Conservation (phyloP, 2,888 invertebrate species). For the Phlogophora meticulosa region DNA sequence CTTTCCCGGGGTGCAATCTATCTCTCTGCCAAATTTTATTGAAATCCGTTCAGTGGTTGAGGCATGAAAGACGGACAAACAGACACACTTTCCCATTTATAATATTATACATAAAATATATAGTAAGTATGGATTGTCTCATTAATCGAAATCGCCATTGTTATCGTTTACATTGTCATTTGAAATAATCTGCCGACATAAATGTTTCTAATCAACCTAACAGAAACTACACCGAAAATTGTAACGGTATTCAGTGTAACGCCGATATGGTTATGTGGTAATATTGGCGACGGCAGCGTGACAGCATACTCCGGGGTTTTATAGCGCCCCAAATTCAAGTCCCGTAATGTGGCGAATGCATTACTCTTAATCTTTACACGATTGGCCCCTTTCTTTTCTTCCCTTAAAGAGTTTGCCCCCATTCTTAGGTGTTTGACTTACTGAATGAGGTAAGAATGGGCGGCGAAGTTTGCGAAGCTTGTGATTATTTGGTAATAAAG, state of each 20-base stretch:
- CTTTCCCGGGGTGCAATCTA: too few species aligned
- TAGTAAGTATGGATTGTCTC: too few species aligned
- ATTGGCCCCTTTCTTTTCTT: conserved; percentile 52
- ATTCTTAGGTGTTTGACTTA: conserved; percentile 36
- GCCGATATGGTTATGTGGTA: conserved; percentile 38
- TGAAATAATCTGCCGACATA: neutral
- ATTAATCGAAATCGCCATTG: too few species aligned
- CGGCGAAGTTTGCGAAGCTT: neutral
- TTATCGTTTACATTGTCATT: too few species aligned
- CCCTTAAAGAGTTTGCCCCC: conserved; percentile 30
- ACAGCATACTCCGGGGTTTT: conserved; percentile 61
- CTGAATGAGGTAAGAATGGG: neutral
- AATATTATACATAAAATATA: too few species aligned
- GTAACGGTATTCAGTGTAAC: conserved; percentile 16
- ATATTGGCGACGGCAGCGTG: conserved; percentile 50
- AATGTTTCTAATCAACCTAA: conserved; percentile 1
- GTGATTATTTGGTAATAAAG: neutral
- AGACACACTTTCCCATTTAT: too few species aligned
- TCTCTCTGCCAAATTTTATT: too few species aligned
- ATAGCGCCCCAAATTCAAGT: conserved; percentile 62
- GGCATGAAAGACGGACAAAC: too few species aligned
- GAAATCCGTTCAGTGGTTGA: too few species aligned
- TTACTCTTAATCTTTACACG: conserved; percentile 65
- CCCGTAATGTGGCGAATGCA: conserved; percentile 64
- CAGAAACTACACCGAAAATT: conserved; percentile 1